These are phyloP conservation scores for Apostichopus japonicus DNA, from an alignment of 35 echinoderm and acorn worm species.

Conservation along the genomic window DNA sequence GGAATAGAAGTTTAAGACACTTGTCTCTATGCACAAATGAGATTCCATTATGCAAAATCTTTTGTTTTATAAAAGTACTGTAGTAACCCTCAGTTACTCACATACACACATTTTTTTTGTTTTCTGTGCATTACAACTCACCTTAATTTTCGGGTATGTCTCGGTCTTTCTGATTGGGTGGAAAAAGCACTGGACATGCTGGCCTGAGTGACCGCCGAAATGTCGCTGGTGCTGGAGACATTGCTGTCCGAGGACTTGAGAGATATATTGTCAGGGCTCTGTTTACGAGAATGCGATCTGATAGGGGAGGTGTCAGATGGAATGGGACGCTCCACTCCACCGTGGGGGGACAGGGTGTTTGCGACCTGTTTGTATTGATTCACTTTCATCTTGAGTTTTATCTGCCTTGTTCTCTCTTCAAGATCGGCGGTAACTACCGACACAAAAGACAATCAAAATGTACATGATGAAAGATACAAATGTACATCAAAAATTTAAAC, in stretches of 20 bases:
- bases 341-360: conserved; percentile 82
- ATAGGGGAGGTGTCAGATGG: conserved; percentile 46
- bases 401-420: conserved; percentile 93
- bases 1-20: too few relatives aligned
- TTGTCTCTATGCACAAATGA: too few relatives aligned
- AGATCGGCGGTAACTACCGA: conserved; percentile 76
- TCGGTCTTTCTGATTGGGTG: conserved; percentile 89
- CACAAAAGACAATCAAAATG: neutral
- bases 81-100: too few relatives aligned
- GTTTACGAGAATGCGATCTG: conserved; percentile 72
- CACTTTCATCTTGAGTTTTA: conserved; percentile 97
- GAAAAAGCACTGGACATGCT: conserved; percentile 94
- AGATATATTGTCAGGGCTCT: conserved; percentile 99
- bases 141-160: conserved; percentile 97
- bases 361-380: conserved; percentile 95
- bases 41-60: too few relatives aligned
- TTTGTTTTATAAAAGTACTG: too few relatives aligned
- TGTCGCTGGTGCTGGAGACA: conserved; percentile 94
- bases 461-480: too few relatives aligned
- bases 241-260: conserved; percentile 98
- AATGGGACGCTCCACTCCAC: conserved; percentile 49
- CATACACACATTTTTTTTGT: neutral
- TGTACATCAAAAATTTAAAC: too few relatives aligned
- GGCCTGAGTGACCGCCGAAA: conserved; percentile 89
- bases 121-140: conserved; percentile 43